Evolutionary conservation across 2,888 invertebrate genomes (phyloP), one percentile per base, ranked within the genome.

Genomic region (Clitarchus hookeri): DNA sequence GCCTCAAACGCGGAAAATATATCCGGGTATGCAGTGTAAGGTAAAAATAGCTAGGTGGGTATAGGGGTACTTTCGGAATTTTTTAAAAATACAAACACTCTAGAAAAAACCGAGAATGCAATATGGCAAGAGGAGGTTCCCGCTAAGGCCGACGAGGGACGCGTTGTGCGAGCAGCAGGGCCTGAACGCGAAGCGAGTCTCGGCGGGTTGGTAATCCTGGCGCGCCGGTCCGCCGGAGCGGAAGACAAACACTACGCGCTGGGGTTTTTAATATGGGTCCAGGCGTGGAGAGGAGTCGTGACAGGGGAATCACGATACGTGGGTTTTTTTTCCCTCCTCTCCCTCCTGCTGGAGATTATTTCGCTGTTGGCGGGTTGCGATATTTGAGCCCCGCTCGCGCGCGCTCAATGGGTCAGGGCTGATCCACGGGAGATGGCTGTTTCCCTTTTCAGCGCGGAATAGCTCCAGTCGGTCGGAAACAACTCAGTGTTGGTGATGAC

Each of bases 261-360:
- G 65, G 19, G 65, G 65, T 65, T 65, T 65, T 65, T 65, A 65
- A 65, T 65, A 65, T 65, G 65, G 65, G 65, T 16, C 11, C 65
- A 6, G 65, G 65, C 11, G 65, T 8, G 11, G 65, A 6, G 65
- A 65, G 65, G 19, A 23, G 65, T 65, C 23, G 19, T 65, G 65
- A 65, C 65, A 65, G 65, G 65, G 65, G 19, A 19, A 65, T 65
- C 65, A 65, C 65, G 65, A 65, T 65, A 65, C 65, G 65, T 65
- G 16, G n/a, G n/a, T 65, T 65, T 65, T 9, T 65, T 16, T 19
- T 16, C 65, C 65, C 65, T 4, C 65, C 65, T 65, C 65, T 23
- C 65, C 65, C 19, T 9, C 65, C 65, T 12, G 4, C 65, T 23
- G 65, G 19, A 19, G 65, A 65, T 65, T 65, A 65, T 16, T 8